phyloP scores from a whole-genome alignment of 2,113 vertebrate genomes.

The Conger conger region DNA sequence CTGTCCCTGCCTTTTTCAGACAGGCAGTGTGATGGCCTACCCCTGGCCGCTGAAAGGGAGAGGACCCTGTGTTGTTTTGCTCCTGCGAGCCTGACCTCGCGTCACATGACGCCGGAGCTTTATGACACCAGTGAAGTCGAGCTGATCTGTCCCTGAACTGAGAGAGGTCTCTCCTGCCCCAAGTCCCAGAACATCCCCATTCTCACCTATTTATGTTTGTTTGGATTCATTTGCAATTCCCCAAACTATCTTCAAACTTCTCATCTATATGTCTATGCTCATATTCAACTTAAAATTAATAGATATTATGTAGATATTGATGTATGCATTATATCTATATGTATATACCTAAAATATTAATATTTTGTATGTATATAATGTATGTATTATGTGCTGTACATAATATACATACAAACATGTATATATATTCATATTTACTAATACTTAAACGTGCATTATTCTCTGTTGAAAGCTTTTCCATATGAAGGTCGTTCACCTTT shows the following conservation, averaged over 20 bases:
- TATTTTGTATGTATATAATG: too few species aligned
- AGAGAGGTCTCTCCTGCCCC: background rate
- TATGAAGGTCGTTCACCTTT: background rate
- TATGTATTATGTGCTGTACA: too few species aligned
- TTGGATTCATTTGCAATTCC: background rate
- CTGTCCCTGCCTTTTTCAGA: constrained; percentile 22
- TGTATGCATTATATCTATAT: too few species aligned
- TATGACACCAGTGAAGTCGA: constrained; percentile 36
- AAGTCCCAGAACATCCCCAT: background rate
- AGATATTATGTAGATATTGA: too few species aligned
- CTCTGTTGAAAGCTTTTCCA: background rate
- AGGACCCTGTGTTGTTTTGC: constrained; percentile 22
- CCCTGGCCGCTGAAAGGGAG: background rate
- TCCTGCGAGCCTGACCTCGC: constrained; percentile 6
- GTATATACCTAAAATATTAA: too few species aligned
- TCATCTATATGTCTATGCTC: too few species aligned
- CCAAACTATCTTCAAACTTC: background rate
- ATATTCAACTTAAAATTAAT: too few species aligned
- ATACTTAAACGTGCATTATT: background rate
- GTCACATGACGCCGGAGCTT: constrained; percentile 1
- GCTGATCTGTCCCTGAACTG: constrained; percentile 28
- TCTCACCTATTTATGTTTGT: background rate
- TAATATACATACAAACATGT: background rate
- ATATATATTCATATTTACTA: background rate
- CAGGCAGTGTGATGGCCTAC: constrained; percentile 2